Evolutionary conservation across 64 coral and sea anemone genomes (phyloP), one percentile per base, ranked within the genome.

Genomic region (Cladopsammia gracilis): DNA sequence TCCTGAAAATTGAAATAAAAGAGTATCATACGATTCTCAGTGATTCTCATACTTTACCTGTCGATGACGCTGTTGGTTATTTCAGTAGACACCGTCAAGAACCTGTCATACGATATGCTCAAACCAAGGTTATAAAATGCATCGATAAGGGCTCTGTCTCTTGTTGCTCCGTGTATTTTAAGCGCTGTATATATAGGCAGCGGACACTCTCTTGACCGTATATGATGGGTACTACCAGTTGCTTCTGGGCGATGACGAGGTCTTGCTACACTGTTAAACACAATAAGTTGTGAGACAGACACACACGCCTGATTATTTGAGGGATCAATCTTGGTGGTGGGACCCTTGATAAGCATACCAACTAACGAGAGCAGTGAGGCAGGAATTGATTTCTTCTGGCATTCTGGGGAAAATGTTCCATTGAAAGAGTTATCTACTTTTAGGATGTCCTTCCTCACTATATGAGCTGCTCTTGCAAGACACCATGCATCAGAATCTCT

Each of bases 131-230:
- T 94, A 24, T 88, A 94, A 54, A 94, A 88, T 10, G 51, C 23
- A 53, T 89, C 77, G 62, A 89, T 82, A n/a, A 83, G 75, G 9
- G 92, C 19, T 53, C 58, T 20, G 25, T 93, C 92, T 26, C 83
- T 93, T 7, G 92, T 93, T 16, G 64, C 25, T 73, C 76, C 64
- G 8, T 94, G 92, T 45, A 93, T 93, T 53, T 93, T 86, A 61
- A 93, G 7, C 0, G 79, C 87, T 71, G 69, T 76, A 60, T 89
- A 84, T 13, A 94, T 61, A 20, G 92, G 86, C 6, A 94, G 77
- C 7, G 77, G 92, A 68, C 77, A 94, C 49, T 89, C 92, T 26
- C 73, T 83, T 22, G 49, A 4, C 61, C 68, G 18, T 76, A 74
- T 47, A 79, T 71, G 79, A 58, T 90, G 87, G 1, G 74, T 95